Percentiles rank a stretch among this genome's conserved stretches.
Conservation (phyloP, 1,140 invertebrate genomes). For the Nasonia giraulti region DNA sequence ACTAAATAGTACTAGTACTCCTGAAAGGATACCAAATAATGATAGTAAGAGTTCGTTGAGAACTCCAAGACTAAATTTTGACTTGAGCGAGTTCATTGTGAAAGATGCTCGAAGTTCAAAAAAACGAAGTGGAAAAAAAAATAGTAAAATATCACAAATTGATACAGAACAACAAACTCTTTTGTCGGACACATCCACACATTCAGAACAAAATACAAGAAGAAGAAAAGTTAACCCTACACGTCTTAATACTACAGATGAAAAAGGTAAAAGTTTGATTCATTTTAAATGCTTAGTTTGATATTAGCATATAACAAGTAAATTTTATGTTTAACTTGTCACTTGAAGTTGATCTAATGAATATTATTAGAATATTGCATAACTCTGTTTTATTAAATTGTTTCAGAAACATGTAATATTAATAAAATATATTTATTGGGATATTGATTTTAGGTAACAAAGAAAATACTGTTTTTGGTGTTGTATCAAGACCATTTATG, state of each 20-base stretch:
- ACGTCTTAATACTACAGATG: constrained; percentile 52
- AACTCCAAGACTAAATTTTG: constrained; percentile 53
- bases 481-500: constrained; percentile 58
- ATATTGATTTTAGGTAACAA: constrained; percentile 51
- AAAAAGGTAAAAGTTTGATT: constrained; percentile 56
- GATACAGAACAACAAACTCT: constrained; percentile 7
- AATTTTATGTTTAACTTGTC: too few species aligned
- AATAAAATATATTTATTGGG: constrained; percentile 29
- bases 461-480: constrained; percentile 60
- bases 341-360: too few species aligned
- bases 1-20: constrained; percentile 39
- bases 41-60: constrained; percentile 55
- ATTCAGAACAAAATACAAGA: background rate
- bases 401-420: background rate
- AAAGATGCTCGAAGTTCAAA: constrained; percentile 50
- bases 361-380: constrained; percentile 10
- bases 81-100: constrained; percentile 62
- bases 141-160: constrained; percentile 39
- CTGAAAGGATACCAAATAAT: constrained; percentile 47
- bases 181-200: constrained; percentile 41
- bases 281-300: background rate
- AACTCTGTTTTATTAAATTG: background rate
- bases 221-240: background rate
- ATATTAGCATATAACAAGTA: background rate
- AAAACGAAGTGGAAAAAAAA: constrained; percentile 53